Evolutionary conservation across 2,888 invertebrate species (phyloP).

Genomic region (Automeris io): DNA sequence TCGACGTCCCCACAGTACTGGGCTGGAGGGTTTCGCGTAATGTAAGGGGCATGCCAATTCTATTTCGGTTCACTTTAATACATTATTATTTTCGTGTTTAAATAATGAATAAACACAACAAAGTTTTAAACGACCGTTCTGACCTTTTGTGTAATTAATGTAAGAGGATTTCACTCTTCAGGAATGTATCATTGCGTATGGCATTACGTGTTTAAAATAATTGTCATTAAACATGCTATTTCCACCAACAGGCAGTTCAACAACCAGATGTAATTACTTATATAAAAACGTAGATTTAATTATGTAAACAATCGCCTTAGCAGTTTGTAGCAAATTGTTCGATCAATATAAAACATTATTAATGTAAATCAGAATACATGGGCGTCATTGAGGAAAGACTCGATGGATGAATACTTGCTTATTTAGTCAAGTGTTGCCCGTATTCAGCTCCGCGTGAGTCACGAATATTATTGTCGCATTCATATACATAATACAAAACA

Average conservation of each 20-base stretch:
- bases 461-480: conserved; percentile 68
- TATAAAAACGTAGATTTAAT: too few species aligned
- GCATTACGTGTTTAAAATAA: not conserved
- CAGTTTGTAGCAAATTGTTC: too few species aligned
- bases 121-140: not conserved
- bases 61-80: conserved; percentile 16
- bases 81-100: conserved; percentile 8
- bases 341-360: too few species aligned
- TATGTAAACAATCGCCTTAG: too few species aligned
- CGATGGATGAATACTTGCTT: conserved; percentile 56
- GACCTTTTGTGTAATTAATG: conserved; percentile 1
- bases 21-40: conserved; percentile 28
- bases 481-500: conserved; percentile 38
- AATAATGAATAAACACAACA: conserved; percentile 5
- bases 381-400: conserved; percentile 50
- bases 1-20: conserved; percentile 27
- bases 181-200: not conserved
- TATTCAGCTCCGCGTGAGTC: conserved; percentile 48
- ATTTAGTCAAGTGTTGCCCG: conserved; percentile 64
- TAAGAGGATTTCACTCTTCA: not conserved
- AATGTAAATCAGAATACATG: conserved; percentile 14
- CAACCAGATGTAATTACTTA: too few species aligned
- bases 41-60: conserved; percentile 35
- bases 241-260: too few species aligned
- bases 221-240: not conserved